Base-by-base conservation (phyloP, 2,888 invertebrate species). In the Tenthredo mesomela region DNA sequence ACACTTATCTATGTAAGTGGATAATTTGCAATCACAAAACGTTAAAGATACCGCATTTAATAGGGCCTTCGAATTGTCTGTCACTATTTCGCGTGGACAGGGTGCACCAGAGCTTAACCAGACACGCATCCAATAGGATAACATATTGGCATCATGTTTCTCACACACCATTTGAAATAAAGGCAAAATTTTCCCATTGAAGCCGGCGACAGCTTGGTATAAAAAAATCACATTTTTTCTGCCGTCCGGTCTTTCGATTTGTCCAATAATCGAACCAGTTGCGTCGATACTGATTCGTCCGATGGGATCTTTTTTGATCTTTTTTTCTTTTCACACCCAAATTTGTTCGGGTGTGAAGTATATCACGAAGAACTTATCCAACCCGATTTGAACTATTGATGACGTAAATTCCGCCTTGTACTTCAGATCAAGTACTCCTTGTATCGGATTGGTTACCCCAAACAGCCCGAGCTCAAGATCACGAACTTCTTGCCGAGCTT, bases 221-320 rank as follows among this genome's bases (percentile, higher is more conserved):
- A 85, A 47, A 50, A 65, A 85, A 37, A 84, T 71, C 15, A 18
- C 67, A 15, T 43, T 37, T 25, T 71, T 85, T 12, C 82, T 75
- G 5, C 85, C 75, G 67, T 86, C 86, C 7, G 85, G 80, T 82
- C 77, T 84, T 47, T 18, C 47, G n/a, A 86, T 84, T 67, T 37
- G 61, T 65, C 50, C 12, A 25, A 84, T 50, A 21, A 75, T 18
- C 4, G 85, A 82, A 61, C 85, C 86, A 33, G 85, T 86, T 12
- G 86, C 86, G 43, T 86, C 86, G 10, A 86, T 37, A 65, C 83
- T 85, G 12, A 86, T 18, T 40, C 71, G 29, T 15, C 84, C 86
- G 47, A 50, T 43, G 0, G 40, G 25, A 40, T 73, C 43, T 10
- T 9, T 12, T 73, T 73, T 73, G 3, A 12, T 25, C 9, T 43